phyloP scores from a whole-genome alignment of 2,797 vertebrate species.

The Neosilurus mollespiculum region DNA sequence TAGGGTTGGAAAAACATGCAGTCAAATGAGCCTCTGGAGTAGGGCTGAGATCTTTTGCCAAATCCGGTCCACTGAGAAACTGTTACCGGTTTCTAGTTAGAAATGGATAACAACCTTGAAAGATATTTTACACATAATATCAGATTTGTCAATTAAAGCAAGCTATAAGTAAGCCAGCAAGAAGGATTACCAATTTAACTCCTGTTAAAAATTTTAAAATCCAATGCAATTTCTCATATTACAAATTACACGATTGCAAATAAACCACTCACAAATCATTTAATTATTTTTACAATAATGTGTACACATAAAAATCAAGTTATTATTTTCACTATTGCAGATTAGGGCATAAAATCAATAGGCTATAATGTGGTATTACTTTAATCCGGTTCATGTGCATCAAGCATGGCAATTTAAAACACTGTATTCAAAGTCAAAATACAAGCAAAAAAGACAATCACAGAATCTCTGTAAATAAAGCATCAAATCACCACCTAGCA shows the following conservation, averaged over 20 bases:
- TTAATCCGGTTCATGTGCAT: background rate
- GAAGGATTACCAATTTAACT: background rate
- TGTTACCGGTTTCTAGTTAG: background rate
- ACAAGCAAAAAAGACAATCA: background rate
- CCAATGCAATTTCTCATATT: background rate
- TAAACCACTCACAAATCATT: background rate
- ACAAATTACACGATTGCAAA: background rate
- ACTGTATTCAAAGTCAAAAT: background rate
- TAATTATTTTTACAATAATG: background rate
- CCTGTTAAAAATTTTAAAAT: background rate
- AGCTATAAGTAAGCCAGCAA: background rate
- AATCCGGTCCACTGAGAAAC: background rate
- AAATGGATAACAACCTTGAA: background rate
- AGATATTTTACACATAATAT: background rate
- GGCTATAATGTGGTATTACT: background rate
- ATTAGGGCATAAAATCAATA: background rate
- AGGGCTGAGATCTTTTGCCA: background rate
- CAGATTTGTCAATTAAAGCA: background rate
- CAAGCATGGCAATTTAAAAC: background rate
- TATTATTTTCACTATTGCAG: background rate
- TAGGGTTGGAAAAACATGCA: background rate
- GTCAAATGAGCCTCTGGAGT: background rate
- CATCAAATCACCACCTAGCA: background rate
- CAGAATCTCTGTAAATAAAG: background rate
- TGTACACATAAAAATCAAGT: background rate